Percentiles rank a stretch among this genome's conserved stretches.
phyloP scores from a whole-genome alignment of 2,888 invertebrate species.

The Drosophila setosimentum region DNA sequence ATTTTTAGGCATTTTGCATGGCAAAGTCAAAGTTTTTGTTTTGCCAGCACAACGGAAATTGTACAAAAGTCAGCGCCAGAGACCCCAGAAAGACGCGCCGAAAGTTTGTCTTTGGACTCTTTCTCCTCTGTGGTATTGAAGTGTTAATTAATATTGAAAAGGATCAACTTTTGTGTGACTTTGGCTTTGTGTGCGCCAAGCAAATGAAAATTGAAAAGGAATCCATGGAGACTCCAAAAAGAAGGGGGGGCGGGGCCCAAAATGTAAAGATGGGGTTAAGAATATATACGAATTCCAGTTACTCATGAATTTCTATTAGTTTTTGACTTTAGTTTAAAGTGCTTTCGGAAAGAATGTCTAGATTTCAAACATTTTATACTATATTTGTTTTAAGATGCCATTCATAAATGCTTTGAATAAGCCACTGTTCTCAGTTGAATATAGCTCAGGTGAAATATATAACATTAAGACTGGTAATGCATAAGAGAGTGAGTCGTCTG shows the following conservation, averaged over 20 bases:
- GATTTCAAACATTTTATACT: neutral
- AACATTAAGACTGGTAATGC: neutral
- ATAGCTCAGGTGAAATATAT: neutral
- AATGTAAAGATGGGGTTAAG: slow-evolving; percentile 13
- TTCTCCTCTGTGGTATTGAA: slow-evolving; percentile 80
- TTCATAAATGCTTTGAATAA: neutral
- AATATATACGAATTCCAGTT: slow-evolving; percentile 30
- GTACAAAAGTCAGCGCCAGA: slow-evolving; percentile 70
- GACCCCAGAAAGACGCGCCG: slow-evolving; percentile 40
- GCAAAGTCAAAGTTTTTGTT: slow-evolving; percentile 61
- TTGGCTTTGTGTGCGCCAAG: slow-evolving; percentile 60
- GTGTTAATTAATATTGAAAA: slow-evolving; percentile 84
- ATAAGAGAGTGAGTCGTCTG: slow-evolving; percentile 10
- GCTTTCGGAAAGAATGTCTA: slow-evolving; percentile 5
- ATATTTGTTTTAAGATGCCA: neutral
- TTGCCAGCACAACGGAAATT: slow-evolving; percentile 61
- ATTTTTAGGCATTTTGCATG: slow-evolving; percentile 71
- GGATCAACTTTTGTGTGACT: slow-evolving; percentile 82
- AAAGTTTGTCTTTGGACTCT: slow-evolving; percentile 66
- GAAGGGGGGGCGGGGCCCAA: neutral
- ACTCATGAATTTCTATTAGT: slow-evolving; percentile 40
- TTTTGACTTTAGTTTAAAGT: slow-evolving; percentile 25
- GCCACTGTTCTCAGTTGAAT: neutral
- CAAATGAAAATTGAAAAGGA: slow-evolving; percentile 75
- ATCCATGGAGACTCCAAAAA: slow-evolving; percentile 37